phyloP scores from a whole-genome alignment of 2,113 vertebrate species.

The Cyanocitta stelleri region DNA sequence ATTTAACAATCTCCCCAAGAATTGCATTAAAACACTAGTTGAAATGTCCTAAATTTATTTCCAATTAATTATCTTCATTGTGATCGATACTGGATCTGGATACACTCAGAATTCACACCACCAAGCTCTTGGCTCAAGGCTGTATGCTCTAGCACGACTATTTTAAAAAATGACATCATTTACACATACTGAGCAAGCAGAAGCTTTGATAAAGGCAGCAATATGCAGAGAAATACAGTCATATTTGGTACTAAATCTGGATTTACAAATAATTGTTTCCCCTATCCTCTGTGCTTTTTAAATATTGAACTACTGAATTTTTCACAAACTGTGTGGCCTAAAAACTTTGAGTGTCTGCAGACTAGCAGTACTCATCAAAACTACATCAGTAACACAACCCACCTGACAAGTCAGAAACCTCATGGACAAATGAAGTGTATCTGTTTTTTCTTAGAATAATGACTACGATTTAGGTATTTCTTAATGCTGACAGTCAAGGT shows the following conservation, averaged over 20 bases:
- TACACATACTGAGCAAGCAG: neutral
- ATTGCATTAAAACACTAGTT: neutral
- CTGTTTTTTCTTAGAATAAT: neutral
- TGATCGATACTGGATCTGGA: neutral
- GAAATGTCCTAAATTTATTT: neutral
- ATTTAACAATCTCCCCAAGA: neutral
- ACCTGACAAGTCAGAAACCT: neutral
- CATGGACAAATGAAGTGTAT: neutral
- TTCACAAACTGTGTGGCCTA: neutral
- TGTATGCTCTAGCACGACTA: rapidly evolving
- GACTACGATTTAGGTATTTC: neutral
- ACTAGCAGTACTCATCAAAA: neutral
- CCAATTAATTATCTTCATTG: neutral
- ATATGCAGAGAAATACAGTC: neutral
- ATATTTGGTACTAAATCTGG: neutral
- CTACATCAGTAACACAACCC: neutral
- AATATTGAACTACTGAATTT: neutral
- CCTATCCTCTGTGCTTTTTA: neutral
- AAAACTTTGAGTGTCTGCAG: neutral
- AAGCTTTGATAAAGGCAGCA: neutral
- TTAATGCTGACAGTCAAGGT: neutral
- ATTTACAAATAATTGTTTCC: neutral
- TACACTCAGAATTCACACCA: neutral
- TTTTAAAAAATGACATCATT: neutral
- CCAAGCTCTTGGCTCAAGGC: neutral